Evolutionary conservation across 2,797 vertebrate genomes (phyloP).

Genomic region (Myiothlypis chrysogaster): DNA sequence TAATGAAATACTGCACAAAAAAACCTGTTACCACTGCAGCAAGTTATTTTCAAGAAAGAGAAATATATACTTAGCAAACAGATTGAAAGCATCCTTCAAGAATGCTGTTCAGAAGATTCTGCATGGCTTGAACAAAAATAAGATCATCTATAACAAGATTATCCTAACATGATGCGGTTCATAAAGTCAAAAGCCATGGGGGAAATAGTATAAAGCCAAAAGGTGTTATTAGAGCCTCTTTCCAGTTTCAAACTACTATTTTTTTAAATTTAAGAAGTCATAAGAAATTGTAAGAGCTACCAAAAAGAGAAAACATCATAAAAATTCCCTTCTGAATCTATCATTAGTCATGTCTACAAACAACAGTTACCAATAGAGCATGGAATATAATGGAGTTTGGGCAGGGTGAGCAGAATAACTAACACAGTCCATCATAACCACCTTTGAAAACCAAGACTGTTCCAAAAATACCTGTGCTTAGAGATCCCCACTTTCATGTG

Average conservation of each 20-base stretch:
- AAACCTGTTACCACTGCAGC: background rate
- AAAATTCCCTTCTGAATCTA: background rate
- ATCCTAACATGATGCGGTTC: background rate
- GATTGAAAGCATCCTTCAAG: background rate
- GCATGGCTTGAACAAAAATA: background rate
- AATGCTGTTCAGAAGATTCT: background rate
- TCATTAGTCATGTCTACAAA: background rate
- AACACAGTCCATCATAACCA: background rate
- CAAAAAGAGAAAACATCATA: background rate
- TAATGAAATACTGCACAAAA: background rate
- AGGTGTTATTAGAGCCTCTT: background rate
- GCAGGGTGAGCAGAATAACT: background rate
- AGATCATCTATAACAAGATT: constrained; percentile 11
- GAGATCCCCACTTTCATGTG: background rate
- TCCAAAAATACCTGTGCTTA: background rate
- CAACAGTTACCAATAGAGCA: background rate
- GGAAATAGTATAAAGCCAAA: background rate
- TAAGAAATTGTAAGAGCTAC: background rate
- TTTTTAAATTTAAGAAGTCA: background rate
- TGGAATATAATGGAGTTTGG: background rate
- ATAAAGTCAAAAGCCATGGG: background rate
- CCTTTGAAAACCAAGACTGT: background rate
- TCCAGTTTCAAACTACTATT: background rate
- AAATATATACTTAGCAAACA: background rate
- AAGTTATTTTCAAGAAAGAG: background rate